Evolutionary conservation across 2,113 vertebrate genomes (phyloP), one percentile per base, ranked within the genome.

Genomic region (Elachura formosa): DNA sequence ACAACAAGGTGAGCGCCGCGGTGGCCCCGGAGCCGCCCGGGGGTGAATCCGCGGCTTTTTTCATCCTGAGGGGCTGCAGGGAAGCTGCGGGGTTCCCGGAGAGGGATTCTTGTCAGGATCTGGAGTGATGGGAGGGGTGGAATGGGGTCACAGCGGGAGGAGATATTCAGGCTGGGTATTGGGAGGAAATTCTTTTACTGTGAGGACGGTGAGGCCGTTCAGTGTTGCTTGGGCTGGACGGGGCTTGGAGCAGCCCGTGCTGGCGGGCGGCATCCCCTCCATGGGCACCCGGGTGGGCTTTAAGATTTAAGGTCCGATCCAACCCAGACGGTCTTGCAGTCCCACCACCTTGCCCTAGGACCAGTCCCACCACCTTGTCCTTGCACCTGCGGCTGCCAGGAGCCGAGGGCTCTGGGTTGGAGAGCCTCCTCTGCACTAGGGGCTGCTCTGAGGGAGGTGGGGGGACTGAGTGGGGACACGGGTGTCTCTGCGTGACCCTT

Each of bases 1-100:
- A 99, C 96, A 99, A 99, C 83, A 99, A 99, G 98, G 99, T 99
- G 69, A 96, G 98, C 1, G 3, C 0, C 1, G 25, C 13, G 43
- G 16, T 15, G 73, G 23, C 23, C 33, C 12, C n/a, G 2, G 21
- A 8, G n/a, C n/a, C n/a, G n/a, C n/a, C n/a, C n/a, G n/a, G n/a
- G n/a, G n/a, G n/a, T n/a, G n/a, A n/a, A 11, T 22, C 3, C 15
- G 34, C 5, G 5, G 33, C 36, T 23, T 36, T 80, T 28, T 12
- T 12, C 4, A 1, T 24, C 21, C n/a, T 21, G 38, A n/a, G n/a
- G 49, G 41, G 11, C 49, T 41, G 0, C 5, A 2, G 49, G 12
- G 31, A 33, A 33, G 9, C 31, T 0, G n/a, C n/a, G n/a, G n/a
- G n/a, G n/a, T n/a, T n/a, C n/a, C n/a, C n/a, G 0, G 34, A 41